A percentile compares a stretch with the other conserved stretches of the same genome.
phyloP scores from a whole-genome alignment of 2,797 vertebrate species.

The Syngnathus acus region DNA sequence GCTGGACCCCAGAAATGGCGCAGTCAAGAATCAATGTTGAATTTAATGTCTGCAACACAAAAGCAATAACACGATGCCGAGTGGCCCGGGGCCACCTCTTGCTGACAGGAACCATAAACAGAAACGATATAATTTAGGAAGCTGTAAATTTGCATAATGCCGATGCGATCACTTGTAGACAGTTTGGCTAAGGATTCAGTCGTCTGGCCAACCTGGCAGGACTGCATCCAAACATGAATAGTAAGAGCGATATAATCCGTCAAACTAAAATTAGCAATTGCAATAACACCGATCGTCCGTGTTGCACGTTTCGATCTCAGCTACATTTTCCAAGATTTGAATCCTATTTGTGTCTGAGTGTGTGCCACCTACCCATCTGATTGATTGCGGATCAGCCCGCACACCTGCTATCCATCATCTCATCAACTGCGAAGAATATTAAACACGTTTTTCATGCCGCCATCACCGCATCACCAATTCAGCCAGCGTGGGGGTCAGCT shows the following conservation, averaged over 20 bases:
- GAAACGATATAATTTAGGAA: background rate
- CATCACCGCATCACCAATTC: background rate
- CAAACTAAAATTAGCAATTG: background rate
- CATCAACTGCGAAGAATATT: slow-evolving; percentile 1
- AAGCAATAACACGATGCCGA: no score
- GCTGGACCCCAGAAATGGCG: no score
- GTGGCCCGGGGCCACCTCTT: background rate
- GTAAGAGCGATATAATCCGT: background rate
- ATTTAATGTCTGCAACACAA: no score
- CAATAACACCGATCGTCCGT: background rate
- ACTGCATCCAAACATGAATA: background rate
- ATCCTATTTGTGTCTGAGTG: background rate
- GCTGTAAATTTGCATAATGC: background rate
- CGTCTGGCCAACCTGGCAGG: no score
- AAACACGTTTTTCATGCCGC: background rate
- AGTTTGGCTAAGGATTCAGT: no score
- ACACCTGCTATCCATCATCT: slow-evolving; percentile 4
- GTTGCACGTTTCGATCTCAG: background rate
- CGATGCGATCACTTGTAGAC: no score
- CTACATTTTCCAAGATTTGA: background rate
- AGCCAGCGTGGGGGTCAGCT: background rate
- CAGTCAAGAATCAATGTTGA: no score
- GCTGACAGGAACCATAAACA: background rate
- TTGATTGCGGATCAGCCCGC: slow-evolving; percentile 4
- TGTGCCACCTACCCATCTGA: background rate